phyloP scores from a whole-genome alignment of 2,888 invertebrate species.

The Cheilosia scutellata region DNA sequence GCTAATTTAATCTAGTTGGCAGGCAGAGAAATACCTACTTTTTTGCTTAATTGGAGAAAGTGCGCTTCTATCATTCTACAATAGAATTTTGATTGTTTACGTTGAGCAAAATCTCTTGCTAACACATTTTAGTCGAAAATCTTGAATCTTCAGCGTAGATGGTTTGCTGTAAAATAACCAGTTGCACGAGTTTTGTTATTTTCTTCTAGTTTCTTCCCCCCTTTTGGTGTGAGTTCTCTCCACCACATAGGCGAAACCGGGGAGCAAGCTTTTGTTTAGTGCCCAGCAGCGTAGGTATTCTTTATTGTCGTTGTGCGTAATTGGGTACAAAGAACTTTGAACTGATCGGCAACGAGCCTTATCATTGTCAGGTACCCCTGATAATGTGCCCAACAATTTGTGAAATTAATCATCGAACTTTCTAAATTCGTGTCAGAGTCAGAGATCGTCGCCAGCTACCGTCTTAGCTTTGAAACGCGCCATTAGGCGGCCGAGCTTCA shows the following conservation, averaged over 20 bases:
- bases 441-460: neutral
- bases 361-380: conserved; percentile 40
- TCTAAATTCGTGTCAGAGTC: conserved; percentile 20
- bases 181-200: conserved; percentile 71
- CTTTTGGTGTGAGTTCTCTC: conserved; percentile 15
- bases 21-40: neutral
- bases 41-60: conserved; percentile 16
- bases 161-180: conserved; percentile 58
- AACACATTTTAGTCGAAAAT: conserved; percentile 9
- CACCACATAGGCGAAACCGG: neutral
- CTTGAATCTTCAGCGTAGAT: conserved; percentile 30
- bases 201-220: conserved; percentile 11
- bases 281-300: conserved; percentile 2
- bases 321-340: conserved; percentile 64
- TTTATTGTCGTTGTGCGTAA: conserved; percentile 14
- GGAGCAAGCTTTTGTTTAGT: conserved; percentile 17
- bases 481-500: conserved; percentile 10
- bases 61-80: conserved; percentile 32
- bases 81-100: conserved; percentile 53
- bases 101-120: neutral
- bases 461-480: neutral
- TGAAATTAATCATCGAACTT: conserved; percentile 58
- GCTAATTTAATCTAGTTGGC: conserved; percentile 33
- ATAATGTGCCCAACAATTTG: conserved; percentile 9
- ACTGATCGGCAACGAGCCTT: conserved; percentile 56